Evolutionary conservation across 2,888 invertebrate genomes (phyloP).

Genomic region (Xestia xanthographa): DNA sequence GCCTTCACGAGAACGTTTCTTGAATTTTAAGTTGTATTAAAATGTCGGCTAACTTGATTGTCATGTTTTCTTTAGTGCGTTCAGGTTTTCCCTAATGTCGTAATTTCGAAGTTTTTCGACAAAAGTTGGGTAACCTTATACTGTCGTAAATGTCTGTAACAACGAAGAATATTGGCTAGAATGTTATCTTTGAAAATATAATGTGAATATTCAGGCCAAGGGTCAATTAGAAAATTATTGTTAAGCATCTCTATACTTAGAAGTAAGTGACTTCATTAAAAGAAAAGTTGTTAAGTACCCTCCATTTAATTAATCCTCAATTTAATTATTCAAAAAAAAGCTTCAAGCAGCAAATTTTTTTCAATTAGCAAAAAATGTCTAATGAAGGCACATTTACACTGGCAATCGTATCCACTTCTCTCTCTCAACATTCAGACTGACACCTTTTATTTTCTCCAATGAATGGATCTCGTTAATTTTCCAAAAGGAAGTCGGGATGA

Average conservation of each 20-base stretch:
- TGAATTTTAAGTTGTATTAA: slow-evolving; percentile 67
- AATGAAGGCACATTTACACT: slow-evolving; percentile 24
- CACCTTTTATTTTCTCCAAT: slow-evolving; percentile 71
- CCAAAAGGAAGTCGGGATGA: slow-evolving; percentile 71
- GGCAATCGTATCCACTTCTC: background rate
- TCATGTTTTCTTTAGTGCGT: slow-evolving; percentile 57
- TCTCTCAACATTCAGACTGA: slow-evolving; percentile 58
- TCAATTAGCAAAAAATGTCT: slow-evolving; percentile 30
- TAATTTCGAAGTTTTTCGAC: slow-evolving; percentile 46
- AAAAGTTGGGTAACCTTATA: slow-evolving; percentile 26
- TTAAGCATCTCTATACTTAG: background rate
- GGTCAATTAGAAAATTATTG: background rate
- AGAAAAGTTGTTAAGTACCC: background rate
- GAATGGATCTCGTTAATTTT: slow-evolving; percentile 76
- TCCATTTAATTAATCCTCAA: background rate
- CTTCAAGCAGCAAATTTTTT: background rate
- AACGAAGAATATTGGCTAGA: slow-evolving; percentile 1
- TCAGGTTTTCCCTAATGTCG: slow-evolving; percentile 51
- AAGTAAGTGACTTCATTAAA: background rate
- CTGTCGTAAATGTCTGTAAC: slow-evolving; percentile 16
- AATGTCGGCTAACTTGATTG: slow-evolving; percentile 53
- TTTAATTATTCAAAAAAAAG: background rate
- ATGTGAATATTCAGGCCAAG: slow-evolving; percentile 6
- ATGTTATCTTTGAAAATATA: slow-evolving; percentile 1
- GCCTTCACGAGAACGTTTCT: slow-evolving; percentile 59